These are phyloP conservation scores for Trachelipus rathkii DNA, from an alignment of 1,140 invertebrate species.

Conservation along the genomic window DNA sequence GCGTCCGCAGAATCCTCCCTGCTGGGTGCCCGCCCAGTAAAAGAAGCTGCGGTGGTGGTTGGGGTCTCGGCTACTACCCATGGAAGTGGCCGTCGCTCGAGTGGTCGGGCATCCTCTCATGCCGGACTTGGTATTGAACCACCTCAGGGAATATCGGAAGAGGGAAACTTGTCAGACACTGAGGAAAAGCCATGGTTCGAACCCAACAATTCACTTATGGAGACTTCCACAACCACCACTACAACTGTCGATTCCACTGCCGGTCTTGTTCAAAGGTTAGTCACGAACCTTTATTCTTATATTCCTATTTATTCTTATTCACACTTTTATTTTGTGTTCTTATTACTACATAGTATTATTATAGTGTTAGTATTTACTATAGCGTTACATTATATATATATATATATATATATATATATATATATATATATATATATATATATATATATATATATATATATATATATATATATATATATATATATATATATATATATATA, in stretches of 20 bases:
- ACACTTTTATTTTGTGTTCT: no score
- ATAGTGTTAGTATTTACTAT: no score
- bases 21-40: background rate
- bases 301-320: no score
- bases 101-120: background rate
- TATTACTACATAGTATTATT: no score
- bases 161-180: background rate
- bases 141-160: background rate
- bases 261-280: background rate
- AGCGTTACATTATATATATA: no score
- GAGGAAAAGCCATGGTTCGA: background rate
- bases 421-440: no score
- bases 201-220: background rate
- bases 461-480: no score
- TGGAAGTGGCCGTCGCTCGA: background rate
- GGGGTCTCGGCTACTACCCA: background rate
- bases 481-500: no score
- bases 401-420: no score
- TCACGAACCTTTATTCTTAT: background rate
- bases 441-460: no score
- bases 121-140: background rate
- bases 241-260: background rate
- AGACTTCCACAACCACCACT: background rate
- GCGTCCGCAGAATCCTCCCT: background rate
- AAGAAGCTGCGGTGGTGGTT: background rate